These are phyloP conservation scores for Leucopsar rothschildi DNA, from an alignment of 2,113 vertebrate species.

Conservation along the genomic window DNA sequence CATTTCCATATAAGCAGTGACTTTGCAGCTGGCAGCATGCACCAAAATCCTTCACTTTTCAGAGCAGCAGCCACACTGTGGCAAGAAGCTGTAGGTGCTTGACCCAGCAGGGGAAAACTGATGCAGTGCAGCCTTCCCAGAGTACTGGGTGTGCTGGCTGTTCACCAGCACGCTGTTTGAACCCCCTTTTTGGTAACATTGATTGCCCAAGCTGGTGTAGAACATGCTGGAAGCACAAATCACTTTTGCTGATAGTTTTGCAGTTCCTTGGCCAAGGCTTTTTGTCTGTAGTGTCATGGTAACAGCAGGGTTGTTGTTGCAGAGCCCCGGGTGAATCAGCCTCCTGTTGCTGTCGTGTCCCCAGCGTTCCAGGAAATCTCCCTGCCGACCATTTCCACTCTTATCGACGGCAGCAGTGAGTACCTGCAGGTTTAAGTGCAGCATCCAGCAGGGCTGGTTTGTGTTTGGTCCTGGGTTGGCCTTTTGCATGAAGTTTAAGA, in stretches of 20 bases:
- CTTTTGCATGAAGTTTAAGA: background rate
- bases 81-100: background rate
- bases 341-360: conserved; percentile 90
- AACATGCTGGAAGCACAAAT: background rate
- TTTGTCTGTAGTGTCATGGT: background rate
- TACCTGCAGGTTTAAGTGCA: background rate
- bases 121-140: background rate
- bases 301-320: conserved; percentile 34
- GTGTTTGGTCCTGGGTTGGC: background rate
- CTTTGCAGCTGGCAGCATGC: conserved; percentile 10
- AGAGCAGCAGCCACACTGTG: background rate
- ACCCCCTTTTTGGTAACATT: background rate
- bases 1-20: conserved; percentile 32
- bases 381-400: conserved; percentile 92
- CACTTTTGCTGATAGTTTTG: background rate
- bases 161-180: background rate
- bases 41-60: conserved; percentile 16
- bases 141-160: background rate
- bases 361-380: conserved; percentile 93
- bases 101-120: background rate
- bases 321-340: conserved; percentile 94
- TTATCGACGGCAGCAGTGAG: conserved; percentile 97
- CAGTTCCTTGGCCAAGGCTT: background rate
- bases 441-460: background rate
- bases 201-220: background rate